These are phyloP conservation scores for Dascillus cervinus DNA, from an alignment of 2,888 invertebrate species.

Conservation along the genomic window DNA sequence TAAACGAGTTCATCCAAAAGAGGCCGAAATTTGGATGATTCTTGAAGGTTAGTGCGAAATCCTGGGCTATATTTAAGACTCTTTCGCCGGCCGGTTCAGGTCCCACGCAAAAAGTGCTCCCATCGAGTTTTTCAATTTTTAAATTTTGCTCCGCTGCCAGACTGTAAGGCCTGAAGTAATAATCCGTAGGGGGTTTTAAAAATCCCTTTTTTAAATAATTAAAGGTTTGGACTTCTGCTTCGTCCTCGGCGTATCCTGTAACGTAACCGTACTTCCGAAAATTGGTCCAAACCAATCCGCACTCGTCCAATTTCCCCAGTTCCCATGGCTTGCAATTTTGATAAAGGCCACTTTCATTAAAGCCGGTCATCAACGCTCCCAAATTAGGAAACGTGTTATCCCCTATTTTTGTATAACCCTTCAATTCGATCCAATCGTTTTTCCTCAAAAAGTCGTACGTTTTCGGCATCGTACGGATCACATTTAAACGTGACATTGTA, in stretches of 20 bases:
- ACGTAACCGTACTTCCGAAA: constrained; percentile 64
- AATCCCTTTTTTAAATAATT: constrained; percentile 68
- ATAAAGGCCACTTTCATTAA: constrained; percentile 42
- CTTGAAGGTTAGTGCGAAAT: constrained; percentile 57
- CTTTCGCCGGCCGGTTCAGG: constrained; percentile 58
- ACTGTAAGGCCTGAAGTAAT: constrained; percentile 70
- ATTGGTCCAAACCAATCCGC: constrained; percentile 71
- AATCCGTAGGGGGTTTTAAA: constrained; percentile 66
- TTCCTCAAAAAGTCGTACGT: constrained; percentile 60
- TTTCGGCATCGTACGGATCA: constrained; percentile 66
- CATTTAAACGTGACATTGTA: constrained; percentile 73
- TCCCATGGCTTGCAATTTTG: constrained; percentile 45
- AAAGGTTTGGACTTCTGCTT: constrained; percentile 63
- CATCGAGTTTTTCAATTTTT: constrained; percentile 17
- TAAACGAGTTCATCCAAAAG: constrained; percentile 76
- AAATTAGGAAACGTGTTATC: constrained; percentile 90
- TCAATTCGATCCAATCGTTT: constrained; percentile 36
- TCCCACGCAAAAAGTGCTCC: constrained; percentile 47
- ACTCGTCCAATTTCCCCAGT: constrained; percentile 55
- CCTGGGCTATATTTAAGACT: constrained; percentile 59
- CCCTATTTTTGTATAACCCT: constrained; percentile 56
- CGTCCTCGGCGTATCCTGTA: constrained; percentile 77
- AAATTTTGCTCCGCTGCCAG: constrained; percentile 55
- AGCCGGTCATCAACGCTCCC: constrained; percentile 74
- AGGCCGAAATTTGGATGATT: constrained; percentile 63